Percentiles rank a stretch among this genome's conserved stretches.
Evolutionary conservation across 2,888 invertebrate genomes (phyloP).

Genomic region (Tillus elongatus): DNA sequence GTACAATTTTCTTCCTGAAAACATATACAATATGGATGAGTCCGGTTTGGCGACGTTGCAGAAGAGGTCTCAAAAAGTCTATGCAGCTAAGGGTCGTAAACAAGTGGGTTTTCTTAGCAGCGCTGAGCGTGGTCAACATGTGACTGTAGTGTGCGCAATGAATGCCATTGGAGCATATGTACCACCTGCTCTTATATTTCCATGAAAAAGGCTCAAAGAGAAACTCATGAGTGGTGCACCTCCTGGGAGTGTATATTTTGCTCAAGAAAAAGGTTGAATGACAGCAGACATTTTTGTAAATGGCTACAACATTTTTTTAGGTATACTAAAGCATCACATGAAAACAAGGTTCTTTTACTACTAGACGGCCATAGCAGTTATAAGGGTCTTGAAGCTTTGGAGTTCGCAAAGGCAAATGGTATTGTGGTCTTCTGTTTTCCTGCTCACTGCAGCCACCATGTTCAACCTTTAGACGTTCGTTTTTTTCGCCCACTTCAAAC

Average conservation of each 20-base stretch:
- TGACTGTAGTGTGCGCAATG: slow-evolving; percentile 31
- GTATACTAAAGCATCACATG: slow-evolving; percentile 12
- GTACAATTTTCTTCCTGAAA: background rate
- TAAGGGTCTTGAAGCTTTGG: slow-evolving; percentile 10
- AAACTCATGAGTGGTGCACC: slow-evolving; percentile 10
- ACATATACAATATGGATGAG: slow-evolving; percentile 18
- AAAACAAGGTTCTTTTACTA: slow-evolving; percentile 13
- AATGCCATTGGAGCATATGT: slow-evolving; percentile 28
- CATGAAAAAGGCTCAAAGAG: slow-evolving; percentile 5
- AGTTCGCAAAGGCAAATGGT: slow-evolving; percentile 9
- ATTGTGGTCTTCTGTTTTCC: slow-evolving; percentile 12
- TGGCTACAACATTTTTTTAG: slow-evolving; percentile 9
- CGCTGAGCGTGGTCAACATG: slow-evolving; percentile 32
- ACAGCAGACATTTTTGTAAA: slow-evolving; percentile 10
- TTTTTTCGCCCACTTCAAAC: slow-evolving; percentile 14
- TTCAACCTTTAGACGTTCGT: slow-evolving; percentile 13
- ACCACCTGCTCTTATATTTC: slow-evolving; percentile 25
- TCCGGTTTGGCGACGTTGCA: slow-evolving; percentile 37
- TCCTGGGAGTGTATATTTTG: slow-evolving; percentile 7
- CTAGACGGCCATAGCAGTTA: slow-evolving; percentile 14
- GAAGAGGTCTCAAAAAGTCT: slow-evolving; percentile 29
- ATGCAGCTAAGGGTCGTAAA: slow-evolving; percentile 32
- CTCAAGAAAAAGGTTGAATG: slow-evolving; percentile 9
- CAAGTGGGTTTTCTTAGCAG: slow-evolving; percentile 35
- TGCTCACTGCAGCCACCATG: slow-evolving; percentile 12